These are phyloP conservation scores for Lasioglossum morio DNA, from an alignment of 2,888 invertebrate species.

Conservation along the genomic window DNA sequence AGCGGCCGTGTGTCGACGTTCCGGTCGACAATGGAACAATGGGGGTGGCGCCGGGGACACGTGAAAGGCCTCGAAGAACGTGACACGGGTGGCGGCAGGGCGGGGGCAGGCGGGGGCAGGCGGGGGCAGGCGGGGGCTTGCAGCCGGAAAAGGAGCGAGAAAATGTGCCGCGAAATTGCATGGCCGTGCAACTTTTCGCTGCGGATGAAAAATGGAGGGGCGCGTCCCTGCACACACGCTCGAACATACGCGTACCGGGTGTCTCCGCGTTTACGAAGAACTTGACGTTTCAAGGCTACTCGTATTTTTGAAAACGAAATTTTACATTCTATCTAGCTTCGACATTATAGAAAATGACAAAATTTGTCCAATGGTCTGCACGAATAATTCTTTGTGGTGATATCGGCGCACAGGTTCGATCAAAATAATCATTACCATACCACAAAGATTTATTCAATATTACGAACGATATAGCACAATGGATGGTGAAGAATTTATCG, in stretches of 20 bases:
- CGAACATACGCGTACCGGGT: neutral
- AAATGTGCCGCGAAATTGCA: conserved; percentile 52
- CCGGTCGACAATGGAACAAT: conserved; percentile 57
- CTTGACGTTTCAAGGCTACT: neutral
- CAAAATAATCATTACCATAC: no score
- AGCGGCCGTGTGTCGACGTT: conserved; percentile 42
- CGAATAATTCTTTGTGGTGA: no score
- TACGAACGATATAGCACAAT: no score
- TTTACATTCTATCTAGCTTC: neutral
- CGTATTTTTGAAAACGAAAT: neutral
- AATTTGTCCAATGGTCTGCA: no score
- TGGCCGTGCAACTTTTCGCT: conserved; percentile 45
- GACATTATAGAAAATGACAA: no score
- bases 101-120: neutral
- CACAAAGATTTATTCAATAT: no score
- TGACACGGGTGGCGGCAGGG: conserved; percentile 5
- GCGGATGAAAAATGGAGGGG: conserved; percentile 38
- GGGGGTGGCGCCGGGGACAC: conserved; percentile 15
- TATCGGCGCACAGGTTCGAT: no score
- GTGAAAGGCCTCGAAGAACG: conserved; percentile 47
- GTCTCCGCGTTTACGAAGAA: neutral
- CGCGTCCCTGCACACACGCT: neutral
- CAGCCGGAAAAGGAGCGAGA: conserved; percentile 30
- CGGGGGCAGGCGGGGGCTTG: neutral
- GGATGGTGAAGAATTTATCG: no score